Conservation (phyloP, 2,113 vertebrate genomes). For the Eolophus roseicapilla region DNA sequence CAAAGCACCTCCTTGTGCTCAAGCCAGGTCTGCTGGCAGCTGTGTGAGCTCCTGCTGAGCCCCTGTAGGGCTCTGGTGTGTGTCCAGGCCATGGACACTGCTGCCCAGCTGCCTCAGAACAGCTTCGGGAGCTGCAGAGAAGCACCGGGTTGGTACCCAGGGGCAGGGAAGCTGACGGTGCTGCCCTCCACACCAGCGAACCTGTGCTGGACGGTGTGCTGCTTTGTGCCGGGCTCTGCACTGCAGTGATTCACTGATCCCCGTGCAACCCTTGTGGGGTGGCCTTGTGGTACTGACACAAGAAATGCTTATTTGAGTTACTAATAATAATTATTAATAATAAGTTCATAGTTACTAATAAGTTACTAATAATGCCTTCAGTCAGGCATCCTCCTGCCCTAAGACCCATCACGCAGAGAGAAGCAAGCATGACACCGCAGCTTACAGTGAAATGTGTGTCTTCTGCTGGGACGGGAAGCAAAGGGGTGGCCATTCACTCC, state of each 20-base stretch:
- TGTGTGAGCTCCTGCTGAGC: rapidly evolving
- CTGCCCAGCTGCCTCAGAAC: neutral
- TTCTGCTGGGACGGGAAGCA: neutral
- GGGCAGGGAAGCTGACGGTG: neutral
- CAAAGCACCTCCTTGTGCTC: neutral
- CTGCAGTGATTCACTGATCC: neutral
- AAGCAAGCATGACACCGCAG: neutral
- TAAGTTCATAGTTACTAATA: too few relatives aligned
- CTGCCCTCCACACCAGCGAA: neutral
- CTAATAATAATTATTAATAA: neutral
- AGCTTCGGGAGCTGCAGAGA: neutral
- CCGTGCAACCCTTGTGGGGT: neutral
- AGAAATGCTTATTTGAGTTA: neutral
- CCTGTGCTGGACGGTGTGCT: rapidly evolving
- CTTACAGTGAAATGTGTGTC: rapidly evolving
- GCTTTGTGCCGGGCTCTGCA: neutral
- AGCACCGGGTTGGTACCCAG: too few relatives aligned
- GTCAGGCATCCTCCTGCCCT: neutral
- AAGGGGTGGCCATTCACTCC: neutral
- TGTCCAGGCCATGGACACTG: rapidly evolving
- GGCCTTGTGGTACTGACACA: neutral
- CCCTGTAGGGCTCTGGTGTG: neutral
- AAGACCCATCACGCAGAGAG: neutral
- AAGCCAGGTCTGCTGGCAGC: rapidly evolving
- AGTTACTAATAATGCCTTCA: neutral